Evolutionary conservation across 2,888 invertebrate species (phyloP).

Genomic region (Odontocerum albicorne): DNA sequence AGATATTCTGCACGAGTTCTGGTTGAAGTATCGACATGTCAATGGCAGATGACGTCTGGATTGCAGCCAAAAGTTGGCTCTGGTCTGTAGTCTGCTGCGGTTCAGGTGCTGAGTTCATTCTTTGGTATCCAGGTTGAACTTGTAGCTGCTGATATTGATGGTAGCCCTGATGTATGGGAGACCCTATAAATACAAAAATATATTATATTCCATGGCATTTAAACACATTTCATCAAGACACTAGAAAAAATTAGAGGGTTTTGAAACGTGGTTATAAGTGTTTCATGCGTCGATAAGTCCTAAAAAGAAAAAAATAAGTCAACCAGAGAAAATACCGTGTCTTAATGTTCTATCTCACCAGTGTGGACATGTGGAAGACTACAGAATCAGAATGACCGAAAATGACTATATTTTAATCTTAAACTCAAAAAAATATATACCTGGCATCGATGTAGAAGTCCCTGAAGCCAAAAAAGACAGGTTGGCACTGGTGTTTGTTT

Average conservation of each 20-base stretch:
- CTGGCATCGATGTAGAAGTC: constrained; percentile 60
- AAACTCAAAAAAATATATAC: too few relatives aligned
- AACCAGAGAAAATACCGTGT: too few relatives aligned
- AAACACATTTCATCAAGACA: background rate
- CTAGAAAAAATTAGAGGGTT: too few relatives aligned
- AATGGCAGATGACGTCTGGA: constrained; percentile 40
- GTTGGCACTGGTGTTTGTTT: constrained; percentile 35
- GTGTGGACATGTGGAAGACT: too few relatives aligned
- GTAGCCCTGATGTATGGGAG: constrained; percentile 63
- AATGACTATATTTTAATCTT: too few relatives aligned
- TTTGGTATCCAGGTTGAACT: constrained; percentile 27
- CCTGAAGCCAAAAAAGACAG: constrained; percentile 40
- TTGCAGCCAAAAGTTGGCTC: constrained; percentile 38
- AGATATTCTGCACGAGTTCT: constrained; percentile 54
- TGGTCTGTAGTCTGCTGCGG: constrained; percentile 35
- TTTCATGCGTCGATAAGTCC: too few relatives aligned
- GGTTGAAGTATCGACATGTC: constrained; percentile 45
- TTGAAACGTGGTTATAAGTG: too few relatives aligned
- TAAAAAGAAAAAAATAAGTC: too few relatives aligned
- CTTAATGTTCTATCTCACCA: too few relatives aligned
- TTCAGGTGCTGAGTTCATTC: constrained; percentile 23
- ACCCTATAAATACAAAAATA: constrained; percentile 51
- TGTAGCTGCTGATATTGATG: constrained; percentile 38
- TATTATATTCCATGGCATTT: constrained; percentile 41
- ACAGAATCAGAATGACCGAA: too few relatives aligned